Evolutionary conservation across 2,888 invertebrate genomes (phyloP).

Genomic region (Boloria euphrosyne): DNA sequence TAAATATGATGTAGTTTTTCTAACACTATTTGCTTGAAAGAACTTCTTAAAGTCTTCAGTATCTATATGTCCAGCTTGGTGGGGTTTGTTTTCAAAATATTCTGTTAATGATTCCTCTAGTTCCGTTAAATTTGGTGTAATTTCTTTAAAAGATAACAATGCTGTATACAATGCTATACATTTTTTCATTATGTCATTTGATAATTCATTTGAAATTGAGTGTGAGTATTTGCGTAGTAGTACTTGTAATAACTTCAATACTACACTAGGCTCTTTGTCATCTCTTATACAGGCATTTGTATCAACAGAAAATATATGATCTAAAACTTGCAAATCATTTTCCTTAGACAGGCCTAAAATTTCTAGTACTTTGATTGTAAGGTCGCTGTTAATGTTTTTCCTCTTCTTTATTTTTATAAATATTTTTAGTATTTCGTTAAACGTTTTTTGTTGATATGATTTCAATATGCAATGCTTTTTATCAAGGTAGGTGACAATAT

Average conservation of each 20-base stretch:
- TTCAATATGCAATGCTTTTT: constrained; percentile 63
- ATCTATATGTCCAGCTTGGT: constrained; percentile 75
- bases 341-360: constrained; percentile 62
- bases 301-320: constrained; percentile 63
- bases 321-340: constrained; percentile 71
- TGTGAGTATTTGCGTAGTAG: constrained; percentile 74
- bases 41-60: constrained; percentile 80
- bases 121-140: constrained; percentile 71
- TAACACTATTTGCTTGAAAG: constrained; percentile 74
- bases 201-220: constrained; percentile 55
- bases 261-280: constrained; percentile 77
- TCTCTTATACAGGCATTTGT: constrained; percentile 63
- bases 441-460: constrained; percentile 81
- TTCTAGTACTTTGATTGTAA: constrained; percentile 69
- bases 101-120: constrained; percentile 80
- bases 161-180: constrained; percentile 69
- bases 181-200: constrained; percentile 61
- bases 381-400: constrained; percentile 59
- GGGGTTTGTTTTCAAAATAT: constrained; percentile 84
- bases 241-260: constrained; percentile 73
- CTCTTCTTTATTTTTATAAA: constrained; percentile 73
- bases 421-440: constrained; percentile 67
- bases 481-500: constrained; percentile 60
- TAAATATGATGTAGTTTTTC: constrained; percentile 82
- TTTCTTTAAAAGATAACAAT: constrained; percentile 65